Base-by-base conservation (phyloP, 2,113 vertebrate species). In the Thunnus maccoyii region DNA sequence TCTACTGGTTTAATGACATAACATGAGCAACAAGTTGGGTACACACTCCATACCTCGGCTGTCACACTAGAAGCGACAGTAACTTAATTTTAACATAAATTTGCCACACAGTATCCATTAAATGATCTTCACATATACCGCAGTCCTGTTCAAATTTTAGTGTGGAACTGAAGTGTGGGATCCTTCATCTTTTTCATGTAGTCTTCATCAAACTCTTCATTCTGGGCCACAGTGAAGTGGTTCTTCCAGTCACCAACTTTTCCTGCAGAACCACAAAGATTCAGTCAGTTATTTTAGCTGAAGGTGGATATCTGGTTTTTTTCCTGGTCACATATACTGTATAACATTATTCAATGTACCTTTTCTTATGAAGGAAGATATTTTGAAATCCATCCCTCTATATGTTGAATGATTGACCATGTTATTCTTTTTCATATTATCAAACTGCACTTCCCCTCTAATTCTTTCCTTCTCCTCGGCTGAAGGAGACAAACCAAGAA, bases 341-440 rank as follows among this genome's bases (percentile, higher is more conserved):
- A 15, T 64, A 17, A 41, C 36, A 32, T 9, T 50, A 27, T 30
- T 32, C 18, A 22, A 4, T 50, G 6, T 76, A 95, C 95, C 95
- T 94, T 95, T 95, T 27, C 94, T 92, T 73, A 95, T 89, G 84
- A 96, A 96, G 3, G 91, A 82, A 32, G 92, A 95, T 9, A 93
- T 51, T 16, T 73, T 88, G 3, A 88, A 87, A 64, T 95, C 82
- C 89, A 95, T 88, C 0, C 36, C 0, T 2, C 0, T 0, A 0
- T 62, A 0, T 1, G 84, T 92, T 18, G 91, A 92, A 0, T 93
- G 94, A 86, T 97, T 96, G 82, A 90, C 58, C 25, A 86, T 82
- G 22, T 92, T 84, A 75, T 96, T 96, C 7, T 92, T 86, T 86
- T 94, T 97, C 95, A 96, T 97, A 18, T 87, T 90, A 22, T 94